A percentile compares a stretch with the other conserved stretches of the same genome.
Evolutionary conservation across 1,140 invertebrate species (phyloP).

Genomic region (Nebria ingens): DNA sequence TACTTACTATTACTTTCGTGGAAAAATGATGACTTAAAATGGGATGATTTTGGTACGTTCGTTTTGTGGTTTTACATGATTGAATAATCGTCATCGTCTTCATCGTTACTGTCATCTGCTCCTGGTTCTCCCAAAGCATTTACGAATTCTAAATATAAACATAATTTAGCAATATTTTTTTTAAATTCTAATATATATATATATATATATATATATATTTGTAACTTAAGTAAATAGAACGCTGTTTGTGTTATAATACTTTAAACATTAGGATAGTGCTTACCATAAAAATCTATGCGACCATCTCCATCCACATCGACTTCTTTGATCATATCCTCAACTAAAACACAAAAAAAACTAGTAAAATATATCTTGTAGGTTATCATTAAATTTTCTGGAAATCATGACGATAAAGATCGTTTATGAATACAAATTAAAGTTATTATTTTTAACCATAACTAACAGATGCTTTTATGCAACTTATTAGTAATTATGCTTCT

Average conservation of each 20-base stretch:
- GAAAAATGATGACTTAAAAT: too few relatives aligned
- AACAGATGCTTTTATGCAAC: too few relatives aligned
- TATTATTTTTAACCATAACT: background rate
- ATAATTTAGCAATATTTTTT: too few relatives aligned
- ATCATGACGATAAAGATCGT: too few relatives aligned
- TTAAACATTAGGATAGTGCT: constrained; percentile 23
- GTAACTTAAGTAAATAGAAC: constrained; percentile 8
- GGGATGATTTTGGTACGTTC: too few relatives aligned
- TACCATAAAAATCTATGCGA: constrained; percentile 79
- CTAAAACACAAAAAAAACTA: constrained; percentile 43
- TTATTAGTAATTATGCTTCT: background rate
- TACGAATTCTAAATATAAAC: constrained; percentile 63
- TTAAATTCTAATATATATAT: too few relatives aligned
- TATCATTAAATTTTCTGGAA: constrained; percentile 12
- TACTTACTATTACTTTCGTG: too few relatives aligned
- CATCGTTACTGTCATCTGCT: constrained; percentile 63
- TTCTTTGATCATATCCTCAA: constrained; percentile 89
- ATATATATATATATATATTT: too few relatives aligned
- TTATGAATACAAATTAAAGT: too few relatives aligned
- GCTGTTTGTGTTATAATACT: background rate
- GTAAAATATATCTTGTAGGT: background rate
- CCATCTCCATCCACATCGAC: constrained; percentile 84
- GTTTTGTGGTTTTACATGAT: too few relatives aligned
- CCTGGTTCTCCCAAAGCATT: constrained; percentile 71
- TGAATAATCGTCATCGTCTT: constrained; percentile 57